phyloP scores from a whole-genome alignment of 2,113 vertebrate species.

The Cacatua alba region DNA sequence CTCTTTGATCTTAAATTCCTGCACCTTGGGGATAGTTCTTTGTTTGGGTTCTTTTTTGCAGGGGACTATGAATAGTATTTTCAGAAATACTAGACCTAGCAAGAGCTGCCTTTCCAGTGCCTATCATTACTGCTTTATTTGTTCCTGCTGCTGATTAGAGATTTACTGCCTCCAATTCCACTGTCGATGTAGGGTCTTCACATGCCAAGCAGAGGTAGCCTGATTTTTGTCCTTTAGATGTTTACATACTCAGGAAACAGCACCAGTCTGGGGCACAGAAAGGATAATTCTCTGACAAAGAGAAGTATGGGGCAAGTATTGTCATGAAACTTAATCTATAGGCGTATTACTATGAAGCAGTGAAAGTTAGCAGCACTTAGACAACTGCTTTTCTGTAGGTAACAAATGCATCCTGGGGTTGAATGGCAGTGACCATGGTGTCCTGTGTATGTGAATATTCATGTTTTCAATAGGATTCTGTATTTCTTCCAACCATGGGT shows the following conservation, averaged over 20 bases:
- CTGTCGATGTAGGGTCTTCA: not conserved
- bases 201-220: not conserved
- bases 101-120: not conserved
- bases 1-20: not conserved
- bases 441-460: not conserved
- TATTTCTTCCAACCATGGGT: not conserved
- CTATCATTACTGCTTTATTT: not conserved
- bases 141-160: not conserved
- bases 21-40: not conserved
- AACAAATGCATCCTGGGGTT: not conserved
- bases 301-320: not conserved
- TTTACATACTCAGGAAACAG: not conserved
- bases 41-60: not conserved
- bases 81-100: not conserved
- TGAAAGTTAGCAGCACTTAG: not conserved
- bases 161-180: not conserved
- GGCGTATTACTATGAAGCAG: not conserved
- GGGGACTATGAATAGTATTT: not conserved
- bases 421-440: not conserved
- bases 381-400: not conserved
- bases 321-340: not conserved
- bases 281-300: not conserved
- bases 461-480: not conserved
- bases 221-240: not conserved
- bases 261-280: fast-evolving